Conservation (phyloP, 1,140 invertebrate genomes). For the Augochlora pura region DNA sequence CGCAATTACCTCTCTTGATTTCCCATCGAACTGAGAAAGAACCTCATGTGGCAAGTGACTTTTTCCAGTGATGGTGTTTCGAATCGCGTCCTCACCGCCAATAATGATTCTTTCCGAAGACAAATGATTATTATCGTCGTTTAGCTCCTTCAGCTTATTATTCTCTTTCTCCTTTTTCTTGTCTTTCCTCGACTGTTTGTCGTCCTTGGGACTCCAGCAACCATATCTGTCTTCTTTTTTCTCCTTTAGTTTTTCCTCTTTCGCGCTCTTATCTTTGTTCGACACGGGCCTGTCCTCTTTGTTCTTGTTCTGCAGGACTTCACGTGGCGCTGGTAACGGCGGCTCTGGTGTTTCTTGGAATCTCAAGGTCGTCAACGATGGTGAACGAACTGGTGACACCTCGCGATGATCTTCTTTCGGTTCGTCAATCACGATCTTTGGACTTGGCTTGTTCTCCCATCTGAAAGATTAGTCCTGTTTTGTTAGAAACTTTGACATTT, state of each 20-base stretch:
- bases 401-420: constrained; percentile 63
- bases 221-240: constrained; percentile 66
- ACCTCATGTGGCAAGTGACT: constrained; percentile 86
- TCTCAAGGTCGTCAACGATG: constrained; percentile 63
- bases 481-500: neutral
- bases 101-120: constrained; percentile 88
- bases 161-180: constrained; percentile 75
- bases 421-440: constrained; percentile 74
- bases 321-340: constrained; percentile 55
- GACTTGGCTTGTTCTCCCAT: constrained; percentile 72
- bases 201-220: constrained; percentile 69
- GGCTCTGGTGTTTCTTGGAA: constrained; percentile 70
- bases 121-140: constrained; percentile 68
- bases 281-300: constrained; percentile 67
- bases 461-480: constrained; percentile 49
- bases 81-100: constrained; percentile 86
- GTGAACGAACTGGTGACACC: constrained; percentile 62
- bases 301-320: constrained; percentile 41
- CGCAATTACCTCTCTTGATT: constrained; percentile 86
- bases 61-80: constrained; percentile 72
- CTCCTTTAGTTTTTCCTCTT: constrained; percentile 61
- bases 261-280: constrained; percentile 52
- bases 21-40: constrained; percentile 89
- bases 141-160: constrained; percentile 68
- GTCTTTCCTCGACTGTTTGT: constrained; percentile 71